Percentiles rank a stretch among this genome's conserved stretches.
Conservation (phyloP, 2,888 invertebrate species). For the Polylopha cassiicola region DNA sequence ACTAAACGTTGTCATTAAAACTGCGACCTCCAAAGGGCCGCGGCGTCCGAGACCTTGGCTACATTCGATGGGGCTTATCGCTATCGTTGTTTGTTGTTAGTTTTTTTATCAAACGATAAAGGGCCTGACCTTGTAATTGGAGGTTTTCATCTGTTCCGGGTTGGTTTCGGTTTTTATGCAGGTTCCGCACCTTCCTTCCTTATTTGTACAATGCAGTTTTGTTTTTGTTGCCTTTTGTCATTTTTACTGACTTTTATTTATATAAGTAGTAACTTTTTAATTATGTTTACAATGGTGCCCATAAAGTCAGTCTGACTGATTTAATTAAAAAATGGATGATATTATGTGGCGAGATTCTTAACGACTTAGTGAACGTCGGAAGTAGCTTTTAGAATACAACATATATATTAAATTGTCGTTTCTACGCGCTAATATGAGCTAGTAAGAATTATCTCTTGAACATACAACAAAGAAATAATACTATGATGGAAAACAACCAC, state of each 20-base stretch:
- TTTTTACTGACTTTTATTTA: slow-evolving; percentile 36
- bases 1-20: too few relatives aligned
- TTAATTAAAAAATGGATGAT: too few relatives aligned
- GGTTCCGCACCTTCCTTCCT: slow-evolving; percentile 26
- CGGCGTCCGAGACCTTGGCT: slow-evolving; percentile 59
- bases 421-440: too few relatives aligned
- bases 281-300: not conserved
- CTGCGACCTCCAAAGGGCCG: slow-evolving; percentile 41
- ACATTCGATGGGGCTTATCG: slow-evolving; percentile 49
- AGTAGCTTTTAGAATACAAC: too few relatives aligned
- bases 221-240: slow-evolving; percentile 59
- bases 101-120: slow-evolving; percentile 58
- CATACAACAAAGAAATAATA: too few relatives aligned
- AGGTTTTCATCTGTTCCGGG: slow-evolving; percentile 48
- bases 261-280: not conserved
- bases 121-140: slow-evolving; percentile 59
- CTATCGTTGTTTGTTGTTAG: slow-evolving; percentile 41
- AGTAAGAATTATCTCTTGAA: too few relatives aligned
- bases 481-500: too few relatives aligned
- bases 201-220: slow-evolving; percentile 4
- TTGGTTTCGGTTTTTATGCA: slow-evolving; percentile 53
- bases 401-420: too few relatives aligned
- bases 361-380: too few relatives aligned
- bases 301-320: too few relatives aligned
- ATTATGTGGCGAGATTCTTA: too few relatives aligned